Evolutionary conservation across 2,888 invertebrate species (phyloP), one percentile per base, ranked within the genome.

Genomic region (Nomada fucata): DNA sequence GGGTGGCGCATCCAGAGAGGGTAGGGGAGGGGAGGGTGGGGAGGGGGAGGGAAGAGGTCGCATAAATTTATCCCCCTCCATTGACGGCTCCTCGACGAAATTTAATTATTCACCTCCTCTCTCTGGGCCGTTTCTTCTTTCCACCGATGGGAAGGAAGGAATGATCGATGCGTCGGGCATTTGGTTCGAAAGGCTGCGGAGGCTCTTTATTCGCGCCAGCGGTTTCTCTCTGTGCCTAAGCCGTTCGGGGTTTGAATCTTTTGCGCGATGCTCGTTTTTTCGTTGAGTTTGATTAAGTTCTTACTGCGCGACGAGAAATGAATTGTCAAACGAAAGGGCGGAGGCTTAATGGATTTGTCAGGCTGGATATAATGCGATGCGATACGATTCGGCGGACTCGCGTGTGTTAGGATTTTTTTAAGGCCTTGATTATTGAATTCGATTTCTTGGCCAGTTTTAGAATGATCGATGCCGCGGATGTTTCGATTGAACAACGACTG

Each of bases 31-130:
- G 23, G 23, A 23, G 82, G 75, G 23, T 23, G 23, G 1, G 82
- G 75, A 73, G 81, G 44, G 10, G 44, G 44, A 4, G 23, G 23
- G 23, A 23, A 23, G 74, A 60, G 87, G 86, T 82, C 85, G 88
- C 86, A 89, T 86, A 83, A 85, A 90, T 90, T 90, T 89, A 87
- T 87, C 73, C 78, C 82, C 68, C 74, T 81, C 67, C 68, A 44
- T 67, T 29, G 65, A 42, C 61, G 68, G 77, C 77, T 72, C 82
- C 81, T 76, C 86, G 76, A 86, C 88, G 75, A 79, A 88, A 88
- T 84, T 88, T 86, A 84, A 88, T 87, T 84, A 84, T 76, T 87
- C 76, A 55, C 72, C 60, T 69, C 50, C 26, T 20, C 20, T 20
- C 53, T 80, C 74, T 59, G 69, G 29, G 42, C 53, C 52, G 3